Base-by-base conservation (phyloP, 2,888 invertebrate genomes). In the Troides helena region DNA sequence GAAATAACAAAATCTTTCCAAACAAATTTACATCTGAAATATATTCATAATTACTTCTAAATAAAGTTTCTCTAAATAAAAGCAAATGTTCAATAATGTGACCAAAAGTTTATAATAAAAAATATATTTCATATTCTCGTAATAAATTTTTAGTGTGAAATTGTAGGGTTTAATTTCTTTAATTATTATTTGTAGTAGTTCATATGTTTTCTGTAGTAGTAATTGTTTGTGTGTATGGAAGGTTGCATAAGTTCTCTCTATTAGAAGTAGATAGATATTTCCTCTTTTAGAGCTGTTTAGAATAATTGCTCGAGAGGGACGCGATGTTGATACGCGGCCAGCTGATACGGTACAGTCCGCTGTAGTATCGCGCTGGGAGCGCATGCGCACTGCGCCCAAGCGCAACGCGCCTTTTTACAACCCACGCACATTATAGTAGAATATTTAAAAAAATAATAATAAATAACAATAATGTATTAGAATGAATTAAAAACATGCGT, bases 321-420 rank as follows among this genome's bases (percentile, higher is more conserved):
- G 87, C 84, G 85, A 89, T 89, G 91, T 89, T 91, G 92, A 92
- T 92, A 92, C 79, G 82, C 84, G 90, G 90, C 91, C 92, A 92
- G 92, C 90, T 91, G 90, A 83, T 88, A 81, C 84, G 77, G 82
- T 87, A 86, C 92, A 92, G 92, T 92, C 84, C 86, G 89, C 86
- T 83, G 89, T 89, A 88, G 88, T 85, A 84, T 80, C 85, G 88
- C 92, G 91, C 79, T 79, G 84, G 74, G 86, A 83, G 90, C 90
- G 87, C 84, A 72, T 73, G 74, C 74, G 78, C 78, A 84, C 80
- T 74, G 80, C 85, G 80, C 80, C 75, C 73, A 71, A 72, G 75
- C 79, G 79, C 76, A 78, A 76, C 74, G 74, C 74, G 74, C 73
- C 80, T 77, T 78, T 77, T 3, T 12, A 46, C 46, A 1, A 77